Base-by-base conservation (phyloP, 2,797 vertebrate species). In the Pantherophis vulpinus region DNA sequence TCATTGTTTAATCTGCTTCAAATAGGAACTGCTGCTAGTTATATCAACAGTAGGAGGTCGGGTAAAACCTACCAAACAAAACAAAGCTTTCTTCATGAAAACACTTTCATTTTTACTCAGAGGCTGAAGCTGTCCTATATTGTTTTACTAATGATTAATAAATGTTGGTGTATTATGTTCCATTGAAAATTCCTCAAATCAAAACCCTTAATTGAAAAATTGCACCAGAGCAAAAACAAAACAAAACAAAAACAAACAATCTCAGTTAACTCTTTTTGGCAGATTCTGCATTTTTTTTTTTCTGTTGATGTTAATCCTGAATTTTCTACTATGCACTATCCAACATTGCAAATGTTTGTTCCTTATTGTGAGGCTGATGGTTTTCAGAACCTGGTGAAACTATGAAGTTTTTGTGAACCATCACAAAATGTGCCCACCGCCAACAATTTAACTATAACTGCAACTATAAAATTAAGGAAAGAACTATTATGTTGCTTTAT, bases 41-140 rank as follows among this genome's bases (percentile, higher is more conserved):
- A 97, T 97, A 97, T 97, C 97, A 97, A 96, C 97, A 97, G 97
- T 97, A 95, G 97, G 97, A 97, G 97, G 96, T 97, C 95, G 90
- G 96, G 97, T 32, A 97, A 98, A 96, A 90, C 29, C 95, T 97
- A 96, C 96, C 97, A 98, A 95, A 96, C 95, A 96, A 97, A 98
- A 97, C 94, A 97, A 97, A 94, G 95, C 96, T 95, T 96, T 97
- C 96, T 96, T 97, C 96, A 97, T 95, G 96, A 98, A 98, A 98
- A 97, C 97, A 94, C 93, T 96, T 96, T 96, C 95, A 79, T 92
- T 97, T 95, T 92, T 94, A 96, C 95, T 95, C 90, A 97, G 95
- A 95, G 92, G 93, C 88, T 91, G 91, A 96, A 93, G 96, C 96
- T 92, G 94, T 95, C 95, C 94, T 94, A 88, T 92, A 94, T 92